These are phyloP conservation scores for Petrolisthes manimaculis DNA, from an alignment of 2,888 invertebrate genomes.

Conservation along the genomic window DNA sequence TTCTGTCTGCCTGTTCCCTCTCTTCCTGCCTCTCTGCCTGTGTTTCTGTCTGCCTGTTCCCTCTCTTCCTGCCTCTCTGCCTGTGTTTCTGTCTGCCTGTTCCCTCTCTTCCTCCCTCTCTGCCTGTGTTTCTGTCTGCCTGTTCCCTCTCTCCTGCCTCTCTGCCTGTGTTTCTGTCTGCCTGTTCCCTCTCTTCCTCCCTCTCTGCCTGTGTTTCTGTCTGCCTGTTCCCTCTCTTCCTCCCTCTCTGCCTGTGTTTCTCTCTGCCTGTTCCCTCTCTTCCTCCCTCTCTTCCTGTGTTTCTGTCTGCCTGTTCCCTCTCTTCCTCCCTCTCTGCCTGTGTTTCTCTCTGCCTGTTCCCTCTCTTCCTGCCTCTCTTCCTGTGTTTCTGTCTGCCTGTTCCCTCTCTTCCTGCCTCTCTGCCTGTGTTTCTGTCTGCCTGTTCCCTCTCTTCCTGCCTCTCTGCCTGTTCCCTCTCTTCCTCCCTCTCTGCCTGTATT, in stretches of 20 bases:
- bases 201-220: background rate
- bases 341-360: background rate
- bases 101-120: too few relatives aligned
- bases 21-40: too few relatives aligned
- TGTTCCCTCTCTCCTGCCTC: too few relatives aligned
- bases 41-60: too few relatives aligned
- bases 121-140: too few relatives aligned
- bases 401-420: background rate
- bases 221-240: background rate
- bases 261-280: slow-evolving; percentile 1
- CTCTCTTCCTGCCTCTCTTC: background rate
- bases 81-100: too few relatives aligned
- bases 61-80: too few relatives aligned
- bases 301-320: background rate
- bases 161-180: background rate
- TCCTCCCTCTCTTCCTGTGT: background rate
- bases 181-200: background rate
- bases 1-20: too few relatives aligned
- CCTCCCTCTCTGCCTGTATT: too few relatives aligned
- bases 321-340: background rate
- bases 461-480: too few relatives aligned
- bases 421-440: too few relatives aligned
- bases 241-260: background rate
- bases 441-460: too few relatives aligned
- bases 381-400: background rate